These are phyloP conservation scores for Thalassophryne amazonica DNA, from an alignment of 2,797 vertebrate species.

Conservation along the genomic window DNA sequence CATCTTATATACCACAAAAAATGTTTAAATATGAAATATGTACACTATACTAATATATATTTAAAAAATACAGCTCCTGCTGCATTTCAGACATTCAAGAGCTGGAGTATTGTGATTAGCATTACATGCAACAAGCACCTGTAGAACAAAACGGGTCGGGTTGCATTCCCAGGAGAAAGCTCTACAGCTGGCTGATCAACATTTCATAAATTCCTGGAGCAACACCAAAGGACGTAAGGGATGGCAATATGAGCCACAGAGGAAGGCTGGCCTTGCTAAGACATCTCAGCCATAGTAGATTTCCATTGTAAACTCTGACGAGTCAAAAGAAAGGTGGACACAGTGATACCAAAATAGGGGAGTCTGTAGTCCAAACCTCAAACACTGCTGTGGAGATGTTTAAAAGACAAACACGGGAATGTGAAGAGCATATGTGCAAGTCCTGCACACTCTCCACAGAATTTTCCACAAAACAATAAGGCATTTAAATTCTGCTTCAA, in stretches of 20 bases:
- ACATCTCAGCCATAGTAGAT: background rate
- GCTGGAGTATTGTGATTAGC: too few species aligned
- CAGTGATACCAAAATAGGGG: background rate
- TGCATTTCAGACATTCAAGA: too few species aligned
- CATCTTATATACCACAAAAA: too few species aligned
- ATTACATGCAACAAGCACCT: slow-evolving; percentile 47
- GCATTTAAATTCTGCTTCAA: too few species aligned
- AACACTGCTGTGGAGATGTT: too few species aligned
- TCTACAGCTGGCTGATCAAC: slow-evolving; percentile 25
- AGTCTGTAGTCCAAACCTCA: background rate
- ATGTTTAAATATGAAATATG: too few species aligned
- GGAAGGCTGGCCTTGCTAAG: background rate
- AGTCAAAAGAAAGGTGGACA: slow-evolving; percentile 7
- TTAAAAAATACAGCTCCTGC: too few species aligned
- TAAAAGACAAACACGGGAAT: too few species aligned
- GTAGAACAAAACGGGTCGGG: slow-evolving; percentile 37
- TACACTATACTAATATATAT: too few species aligned
- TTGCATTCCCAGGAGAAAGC: slow-evolving; percentile 34
- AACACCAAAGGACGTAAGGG: slow-evolving; percentile 12
- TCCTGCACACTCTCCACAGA: too few species aligned
- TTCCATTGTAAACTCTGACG: background rate
- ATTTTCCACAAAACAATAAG: too few species aligned
- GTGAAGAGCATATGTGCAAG: too few species aligned
- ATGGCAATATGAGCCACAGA: background rate
- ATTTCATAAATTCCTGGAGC: slow-evolving; percentile 66